A percentile compares a stretch with the other conserved stretches of the same genome.
Evolutionary conservation across 2,888 invertebrate species (phyloP).

Genomic region (Gari tellinella): DNA sequence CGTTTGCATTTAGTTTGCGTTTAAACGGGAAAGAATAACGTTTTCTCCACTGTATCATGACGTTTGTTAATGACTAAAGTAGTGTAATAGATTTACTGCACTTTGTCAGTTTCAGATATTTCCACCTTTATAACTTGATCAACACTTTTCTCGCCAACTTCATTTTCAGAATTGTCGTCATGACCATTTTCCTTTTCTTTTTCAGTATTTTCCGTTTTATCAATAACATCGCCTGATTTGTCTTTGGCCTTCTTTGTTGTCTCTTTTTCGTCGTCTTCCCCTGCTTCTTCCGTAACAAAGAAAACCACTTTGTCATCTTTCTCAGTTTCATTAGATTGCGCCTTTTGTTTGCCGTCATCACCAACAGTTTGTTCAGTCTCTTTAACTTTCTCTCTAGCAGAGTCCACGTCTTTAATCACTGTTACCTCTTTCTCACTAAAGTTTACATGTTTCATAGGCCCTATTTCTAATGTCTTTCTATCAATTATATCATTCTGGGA

Average conservation of each 20-base stretch:
- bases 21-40: too few species aligned
- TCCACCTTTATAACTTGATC: constrained; percentile 43
- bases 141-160: constrained; percentile 13
- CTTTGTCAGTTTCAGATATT: constrained; percentile 42
- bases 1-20: too few species aligned
- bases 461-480: constrained; percentile 40
- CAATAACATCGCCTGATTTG: not conserved
- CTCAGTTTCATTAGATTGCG: not conserved
- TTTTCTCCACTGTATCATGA: too few species aligned
- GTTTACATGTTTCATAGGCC: constrained; percentile 43
- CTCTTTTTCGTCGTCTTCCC: constrained; percentile 3
- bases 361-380: constrained; percentile 5
- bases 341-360: not conserved
- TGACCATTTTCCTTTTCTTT: not conserved
- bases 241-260: constrained; percentile 4
- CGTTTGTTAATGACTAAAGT: too few species aligned
- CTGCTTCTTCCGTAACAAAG: constrained; percentile 45
- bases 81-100: not conserved
- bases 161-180: constrained; percentile 6
- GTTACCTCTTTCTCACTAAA: constrained; percentile 19
- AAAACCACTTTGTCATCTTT: constrained; percentile 38
- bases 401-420: constrained; percentile 5
- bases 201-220: not conserved
- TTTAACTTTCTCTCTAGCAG: constrained; percentile 5
- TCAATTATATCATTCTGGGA: constrained; percentile 28